These are phyloP conservation scores for Clavelina lepadiformis DNA, from an alignment of 23 tunicate species.

Conservation along the genomic window DNA sequence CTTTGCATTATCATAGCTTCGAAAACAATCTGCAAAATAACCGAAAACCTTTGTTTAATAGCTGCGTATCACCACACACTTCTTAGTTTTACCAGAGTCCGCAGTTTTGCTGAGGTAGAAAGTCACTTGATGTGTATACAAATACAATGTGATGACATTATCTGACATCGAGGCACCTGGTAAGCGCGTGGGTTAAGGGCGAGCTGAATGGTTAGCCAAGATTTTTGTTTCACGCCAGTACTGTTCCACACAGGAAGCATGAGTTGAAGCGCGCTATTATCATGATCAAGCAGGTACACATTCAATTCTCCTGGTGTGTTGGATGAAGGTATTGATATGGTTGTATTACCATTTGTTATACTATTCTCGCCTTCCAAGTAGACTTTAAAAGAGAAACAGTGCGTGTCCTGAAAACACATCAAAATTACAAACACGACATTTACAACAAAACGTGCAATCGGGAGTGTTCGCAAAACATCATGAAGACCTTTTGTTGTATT, in stretches of 20 bases:
- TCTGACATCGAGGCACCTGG: slow-evolving; percentile 38
- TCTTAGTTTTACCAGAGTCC: no score
- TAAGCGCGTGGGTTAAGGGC: slow-evolving; percentile 76
- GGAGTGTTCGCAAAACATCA: no score
- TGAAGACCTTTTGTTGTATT: slow-evolving; percentile 46
- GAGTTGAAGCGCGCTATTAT: background rate
- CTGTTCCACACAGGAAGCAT: slow-evolving; percentile 73
- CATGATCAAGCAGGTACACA: slow-evolving; percentile 51
- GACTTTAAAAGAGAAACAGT: slow-evolving; percentile 67
- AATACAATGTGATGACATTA: no score
- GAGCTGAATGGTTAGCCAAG: slow-evolving; percentile 70
- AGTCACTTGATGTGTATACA: no score
- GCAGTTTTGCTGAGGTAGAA: no score
- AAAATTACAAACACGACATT: background rate
- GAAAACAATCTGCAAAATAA: slow-evolving; percentile 43
- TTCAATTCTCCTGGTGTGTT: slow-evolving; percentile 23
- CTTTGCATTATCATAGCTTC: slow-evolving; percentile 50
- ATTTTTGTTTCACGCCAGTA: slow-evolving; percentile 4
- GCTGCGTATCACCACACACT: no score
- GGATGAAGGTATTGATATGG: slow-evolving; percentile 9
- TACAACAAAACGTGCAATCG: background rate
- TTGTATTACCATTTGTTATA: background rate
- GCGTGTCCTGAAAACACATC: slow-evolving; percentile 66
- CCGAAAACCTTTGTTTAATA: background rate
- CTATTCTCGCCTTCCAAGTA: slow-evolving; percentile 21